Evolutionary conservation across 2,888 invertebrate species (phyloP), one percentile per base, ranked within the genome.

Genomic region (Leucophenga maculata): DNA sequence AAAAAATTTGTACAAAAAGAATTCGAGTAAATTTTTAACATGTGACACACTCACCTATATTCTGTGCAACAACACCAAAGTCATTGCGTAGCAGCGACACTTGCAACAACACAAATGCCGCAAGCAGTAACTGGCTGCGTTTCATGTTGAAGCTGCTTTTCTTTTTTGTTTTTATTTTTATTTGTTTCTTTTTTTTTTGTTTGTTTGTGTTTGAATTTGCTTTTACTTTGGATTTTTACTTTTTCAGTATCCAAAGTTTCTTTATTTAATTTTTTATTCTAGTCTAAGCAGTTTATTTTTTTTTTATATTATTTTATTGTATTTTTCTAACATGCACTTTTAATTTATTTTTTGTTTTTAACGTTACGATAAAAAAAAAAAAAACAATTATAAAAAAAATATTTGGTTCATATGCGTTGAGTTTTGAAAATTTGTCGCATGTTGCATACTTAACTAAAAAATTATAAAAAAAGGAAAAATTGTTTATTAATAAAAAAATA

Each of bases 41-140:
- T 39, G 60, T 82, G 85, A 84, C 85, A 85, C 78, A 85, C 86
- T 87, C 85, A 86, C 87, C 87, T 85, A 86, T 86, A 85, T 86
- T 87, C 82, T 87, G 87, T 77, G 86, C 87, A 83, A 84, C 84
- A 74, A 79, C 74, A 74, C 76, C 75, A 26, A 26, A 26, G 67
- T 64, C 59, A 32, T 39, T 73, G 77, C 75, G 69, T 76, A 79
- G 76, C 79, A 79, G 44, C 80, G 78, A 69, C 78, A 77, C 16
- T 77, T 75, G 69, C 78, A 82, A 77, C 75, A 78, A 76, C 73
- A 39, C 39, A 8, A 39, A 26, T 26, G 26, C 31, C 8, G n/a
- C 57, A 57, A 31, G 57, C 57, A 14, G n/a, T 78, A 66, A 44
- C 70, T 39, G 55, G 13, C 39, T 44, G 55, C 48, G 22, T 39